phyloP scores from a whole-genome alignment of 2,888 invertebrate genomes.

The Melieria crassipennis region DNA sequence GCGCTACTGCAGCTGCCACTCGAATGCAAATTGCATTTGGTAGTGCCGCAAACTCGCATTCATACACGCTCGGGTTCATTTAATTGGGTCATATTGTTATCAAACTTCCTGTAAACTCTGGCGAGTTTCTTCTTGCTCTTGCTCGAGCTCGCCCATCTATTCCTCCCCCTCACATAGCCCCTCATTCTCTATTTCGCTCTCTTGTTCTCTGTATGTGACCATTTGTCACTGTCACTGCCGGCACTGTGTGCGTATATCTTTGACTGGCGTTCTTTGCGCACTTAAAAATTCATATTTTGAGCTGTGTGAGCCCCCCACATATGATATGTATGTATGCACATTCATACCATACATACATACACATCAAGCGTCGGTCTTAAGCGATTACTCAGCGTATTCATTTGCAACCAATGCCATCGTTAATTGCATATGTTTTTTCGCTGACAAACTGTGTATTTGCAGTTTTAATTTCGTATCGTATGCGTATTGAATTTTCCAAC shows the following conservation, averaged over 20 bases:
- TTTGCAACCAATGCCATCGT: background rate
- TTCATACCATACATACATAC: background rate
- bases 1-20: no score
- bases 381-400: background rate
- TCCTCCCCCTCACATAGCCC: conserved; percentile 22
- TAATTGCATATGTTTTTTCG: no score
- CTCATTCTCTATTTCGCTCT: background rate
- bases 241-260: no score
- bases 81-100: conserved; percentile 60
- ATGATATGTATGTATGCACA: background rate
- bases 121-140: background rate
- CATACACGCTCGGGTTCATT: conserved; percentile 51
- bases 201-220: background rate
- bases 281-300: no score
- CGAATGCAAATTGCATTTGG: no score
- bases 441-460: no score
- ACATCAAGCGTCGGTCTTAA: background rate
- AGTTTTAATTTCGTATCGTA: no score
- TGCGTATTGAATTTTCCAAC: no score
- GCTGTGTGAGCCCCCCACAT: background rate
- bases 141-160: conserved; percentile 29
- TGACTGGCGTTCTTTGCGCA: no score
- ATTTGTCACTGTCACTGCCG: no score
- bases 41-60: no score
- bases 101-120: conserved; percentile 55